These are phyloP conservation scores for Quadriops clusia DNA, from an alignment of 2,888 invertebrate species.

Conservation along the genomic window DNA sequence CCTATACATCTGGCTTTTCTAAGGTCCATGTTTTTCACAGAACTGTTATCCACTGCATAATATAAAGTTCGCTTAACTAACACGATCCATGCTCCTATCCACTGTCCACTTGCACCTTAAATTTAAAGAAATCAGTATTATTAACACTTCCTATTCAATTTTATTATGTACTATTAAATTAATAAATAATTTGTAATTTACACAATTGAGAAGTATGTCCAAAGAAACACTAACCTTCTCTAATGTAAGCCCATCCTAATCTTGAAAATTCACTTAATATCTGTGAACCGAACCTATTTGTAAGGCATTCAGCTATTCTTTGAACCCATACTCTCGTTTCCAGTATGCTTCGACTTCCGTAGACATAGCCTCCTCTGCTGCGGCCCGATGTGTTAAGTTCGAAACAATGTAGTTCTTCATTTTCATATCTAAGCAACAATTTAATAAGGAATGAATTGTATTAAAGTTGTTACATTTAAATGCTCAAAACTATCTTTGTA, in stretches of 20 bases:
- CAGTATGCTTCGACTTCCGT: constrained; percentile 43
- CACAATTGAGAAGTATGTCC: not conserved
- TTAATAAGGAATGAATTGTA: not conserved
- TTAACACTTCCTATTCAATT: too few species aligned
- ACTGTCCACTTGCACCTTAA: constrained; percentile 56
- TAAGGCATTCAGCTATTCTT: constrained; percentile 62
- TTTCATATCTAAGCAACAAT: constrained; percentile 33
- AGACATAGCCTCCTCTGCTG: constrained; percentile 42
- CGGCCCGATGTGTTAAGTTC: constrained; percentile 44
- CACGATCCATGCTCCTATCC: constrained; percentile 75
- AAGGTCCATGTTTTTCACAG: constrained; percentile 56
- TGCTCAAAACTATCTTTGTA: not conserved
- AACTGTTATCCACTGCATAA: constrained; percentile 44
- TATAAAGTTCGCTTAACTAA: constrained; percentile 53
- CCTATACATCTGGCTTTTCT: constrained; percentile 70
- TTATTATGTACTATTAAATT: too few species aligned
- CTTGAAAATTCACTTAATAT: constrained; percentile 60
- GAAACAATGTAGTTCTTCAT: constrained; percentile 51
- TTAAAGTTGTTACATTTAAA: not conserved
- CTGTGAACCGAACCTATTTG: constrained; percentile 52
- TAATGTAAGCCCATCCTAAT: constrained; percentile 72
- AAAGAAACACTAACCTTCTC: constrained; percentile 38
- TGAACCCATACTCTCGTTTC: constrained; percentile 64
- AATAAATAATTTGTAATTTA: not conserved
- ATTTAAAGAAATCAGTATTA: not conserved